Conservation (phyloP, 2,888 invertebrate species). For the Hyppa rectilinea region DNA sequence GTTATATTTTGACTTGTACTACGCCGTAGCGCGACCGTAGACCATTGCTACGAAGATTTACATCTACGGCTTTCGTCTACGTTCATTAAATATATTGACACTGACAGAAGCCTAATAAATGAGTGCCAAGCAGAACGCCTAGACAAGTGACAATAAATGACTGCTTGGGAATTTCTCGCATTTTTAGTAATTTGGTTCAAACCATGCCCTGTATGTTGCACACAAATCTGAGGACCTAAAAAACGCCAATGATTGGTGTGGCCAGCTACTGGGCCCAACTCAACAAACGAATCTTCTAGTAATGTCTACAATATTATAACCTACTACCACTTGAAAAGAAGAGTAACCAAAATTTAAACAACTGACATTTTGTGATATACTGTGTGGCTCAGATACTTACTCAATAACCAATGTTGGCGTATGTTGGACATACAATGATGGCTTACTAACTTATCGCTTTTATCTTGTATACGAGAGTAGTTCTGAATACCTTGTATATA, state of each 20-base stretch:
- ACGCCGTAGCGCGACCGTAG: slow-evolving; percentile 49
- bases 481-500: not conserved
- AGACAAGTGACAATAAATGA: not conserved
- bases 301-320: too few relatives aligned
- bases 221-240: too few relatives aligned
- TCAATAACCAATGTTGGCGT: slow-evolving; percentile 14
- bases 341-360: slow-evolving; percentile 34
- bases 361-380: slow-evolving; percentile 1
- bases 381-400: not conserved
- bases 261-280: too few relatives aligned
- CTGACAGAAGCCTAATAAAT: not conserved
- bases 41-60: slow-evolving; percentile 36
- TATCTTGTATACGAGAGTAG: not conserved
- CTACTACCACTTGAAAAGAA: too few relatives aligned
- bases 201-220: too few relatives aligned
- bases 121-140: not conserved
- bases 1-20: slow-evolving; percentile 29
- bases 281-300: too few relatives aligned
- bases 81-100: not conserved
- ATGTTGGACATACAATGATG: not conserved
- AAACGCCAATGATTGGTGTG: too few relatives aligned
- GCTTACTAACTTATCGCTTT: not conserved
- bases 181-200: not conserved
- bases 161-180: not conserved
- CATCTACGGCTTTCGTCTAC: slow-evolving; percentile 10